A percentile compares a stretch with the other conserved stretches of the same genome.
Conservation (phyloP, 2,113 vertebrate genomes). For the Lagopus leucura region DNA sequence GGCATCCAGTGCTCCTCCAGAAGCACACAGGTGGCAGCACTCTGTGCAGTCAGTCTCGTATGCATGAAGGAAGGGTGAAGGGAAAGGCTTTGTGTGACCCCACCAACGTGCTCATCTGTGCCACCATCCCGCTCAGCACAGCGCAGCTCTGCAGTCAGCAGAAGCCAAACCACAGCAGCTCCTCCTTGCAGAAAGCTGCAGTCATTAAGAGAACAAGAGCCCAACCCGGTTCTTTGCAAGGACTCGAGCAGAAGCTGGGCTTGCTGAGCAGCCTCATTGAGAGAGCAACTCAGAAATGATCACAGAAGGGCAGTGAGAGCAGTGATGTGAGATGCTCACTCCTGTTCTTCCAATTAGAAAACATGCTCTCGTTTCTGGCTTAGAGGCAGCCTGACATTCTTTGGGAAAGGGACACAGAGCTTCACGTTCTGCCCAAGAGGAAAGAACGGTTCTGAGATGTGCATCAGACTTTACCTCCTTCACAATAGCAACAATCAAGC, state of each 20-base stretch:
- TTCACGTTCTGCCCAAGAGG: rapidly evolving
- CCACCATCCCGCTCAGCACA: not conserved
- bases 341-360: not conserved
- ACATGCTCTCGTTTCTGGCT: not conserved
- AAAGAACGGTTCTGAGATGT: not conserved
- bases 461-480: slow-evolving; percentile 87
- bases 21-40: not conserved
- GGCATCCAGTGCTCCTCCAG: not conserved
- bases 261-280: not conserved
- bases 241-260: not conserved
- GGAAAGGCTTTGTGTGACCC: not conserved
- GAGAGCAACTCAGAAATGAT: not conserved
- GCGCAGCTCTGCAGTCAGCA: not conserved
- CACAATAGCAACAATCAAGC: slow-evolving; percentile 92
- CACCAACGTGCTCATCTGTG: not conserved
- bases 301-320: not conserved
- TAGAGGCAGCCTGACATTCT: not conserved
- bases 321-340: rapidly evolving
- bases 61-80: rapidly evolving
- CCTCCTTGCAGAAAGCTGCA: not conserved
- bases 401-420: not conserved
- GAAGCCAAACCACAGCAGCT: not conserved
- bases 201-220: not conserved
- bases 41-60: rapidly evolving
- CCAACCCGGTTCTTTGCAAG: not conserved